Evolutionary conservation across 2,113 vertebrate genomes (phyloP).

Genomic region (Misgurnus anguillicaudatus): DNA sequence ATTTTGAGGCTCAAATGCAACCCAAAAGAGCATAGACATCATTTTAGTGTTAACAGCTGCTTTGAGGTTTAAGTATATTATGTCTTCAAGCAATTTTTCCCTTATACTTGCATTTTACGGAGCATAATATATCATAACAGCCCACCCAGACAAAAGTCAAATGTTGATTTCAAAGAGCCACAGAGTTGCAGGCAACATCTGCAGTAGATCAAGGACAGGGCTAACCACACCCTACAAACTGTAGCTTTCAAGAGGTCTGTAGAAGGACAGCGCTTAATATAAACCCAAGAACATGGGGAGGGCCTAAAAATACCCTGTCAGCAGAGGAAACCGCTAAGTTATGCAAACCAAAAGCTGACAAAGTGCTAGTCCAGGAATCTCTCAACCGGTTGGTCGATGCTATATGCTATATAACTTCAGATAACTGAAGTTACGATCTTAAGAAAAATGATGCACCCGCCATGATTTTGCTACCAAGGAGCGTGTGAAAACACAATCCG

Average conservation of each 20-base stretch:
- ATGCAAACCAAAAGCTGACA: slow-evolving; percentile 42
- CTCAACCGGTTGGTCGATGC: not conserved
- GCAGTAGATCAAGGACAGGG: slow-evolving; percentile 59
- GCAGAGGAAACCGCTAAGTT: slow-evolving; percentile 60
- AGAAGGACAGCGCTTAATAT: slow-evolving; percentile 50
- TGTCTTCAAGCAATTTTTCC: not conserved
- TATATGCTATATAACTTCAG: too few species aligned
- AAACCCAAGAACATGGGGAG: slow-evolving; percentile 47
- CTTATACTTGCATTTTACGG: slow-evolving; percentile 18
- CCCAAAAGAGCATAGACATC: slow-evolving; percentile 42
- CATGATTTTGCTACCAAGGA: not conserved
- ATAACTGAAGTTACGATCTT: not conserved
- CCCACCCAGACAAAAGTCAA: slow-evolving; percentile 48
- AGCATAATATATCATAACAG: slow-evolving; percentile 17
- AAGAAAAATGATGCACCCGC: not conserved
- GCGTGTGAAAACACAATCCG: slow-evolving; percentile 27
- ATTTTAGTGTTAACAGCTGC: slow-evolving; percentile 48
- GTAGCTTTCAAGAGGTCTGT: slow-evolving; percentile 52
- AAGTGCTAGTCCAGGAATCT: slow-evolving; percentile 30
- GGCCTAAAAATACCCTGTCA: slow-evolving; percentile 54
- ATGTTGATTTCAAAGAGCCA: slow-evolving; percentile 49
- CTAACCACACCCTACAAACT: slow-evolving; percentile 51
- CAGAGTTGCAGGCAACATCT: slow-evolving; percentile 60
- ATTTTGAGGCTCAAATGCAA: slow-evolving; percentile 34
- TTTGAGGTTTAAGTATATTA: not conserved